Conservation (phyloP, 1,140 invertebrate genomes). For the Drosophila kanapiae region DNA sequence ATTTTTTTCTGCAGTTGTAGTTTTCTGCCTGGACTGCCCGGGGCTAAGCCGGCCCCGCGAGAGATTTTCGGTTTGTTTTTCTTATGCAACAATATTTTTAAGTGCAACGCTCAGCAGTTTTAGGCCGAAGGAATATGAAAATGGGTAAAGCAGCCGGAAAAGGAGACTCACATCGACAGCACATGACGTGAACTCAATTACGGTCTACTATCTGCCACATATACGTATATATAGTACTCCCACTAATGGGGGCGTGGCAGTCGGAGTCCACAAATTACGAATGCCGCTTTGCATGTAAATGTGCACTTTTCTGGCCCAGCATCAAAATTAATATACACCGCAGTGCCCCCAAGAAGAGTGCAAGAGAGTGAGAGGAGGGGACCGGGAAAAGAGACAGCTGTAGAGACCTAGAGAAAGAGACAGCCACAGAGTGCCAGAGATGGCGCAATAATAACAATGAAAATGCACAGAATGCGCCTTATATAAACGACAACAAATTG, state of each 20-base stretch:
- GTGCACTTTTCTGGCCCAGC: constrained; percentile 73
- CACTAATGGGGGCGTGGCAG: constrained; percentile 49
- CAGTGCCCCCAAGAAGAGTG: constrained; percentile 38
- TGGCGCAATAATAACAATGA: constrained; percentile 81
- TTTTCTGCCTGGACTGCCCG: too few relatives aligned
- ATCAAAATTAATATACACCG: constrained; percentile 80
- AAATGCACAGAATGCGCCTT: constrained; percentile 80
- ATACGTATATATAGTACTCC: constrained; percentile 8
- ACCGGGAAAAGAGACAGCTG: constrained; percentile 20
- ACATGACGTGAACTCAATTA: constrained; percentile 78
- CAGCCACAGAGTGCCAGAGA: constrained; percentile 4
- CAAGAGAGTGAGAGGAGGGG: constrained; percentile 15
- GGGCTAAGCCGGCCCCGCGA: constrained; percentile 30
- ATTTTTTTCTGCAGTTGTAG: constrained; percentile 10
- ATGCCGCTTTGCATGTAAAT: constrained; percentile 80
- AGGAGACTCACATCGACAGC: constrained; percentile 33
- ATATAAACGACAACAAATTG: constrained; percentile 81
- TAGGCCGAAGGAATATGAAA: constrained; percentile 23
- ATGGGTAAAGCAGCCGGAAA: neutral
- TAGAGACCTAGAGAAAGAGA: constrained; percentile 10
- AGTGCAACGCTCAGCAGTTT: constrained; percentile 40
- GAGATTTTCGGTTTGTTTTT: constrained; percentile 34
- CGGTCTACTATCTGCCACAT: constrained; percentile 2
- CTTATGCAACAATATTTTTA: constrained; percentile 48
- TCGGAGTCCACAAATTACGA: constrained; percentile 75